Evolutionary conservation across 1,140 invertebrate genomes (phyloP).

Genomic region (Brachionus rubens): DNA sequence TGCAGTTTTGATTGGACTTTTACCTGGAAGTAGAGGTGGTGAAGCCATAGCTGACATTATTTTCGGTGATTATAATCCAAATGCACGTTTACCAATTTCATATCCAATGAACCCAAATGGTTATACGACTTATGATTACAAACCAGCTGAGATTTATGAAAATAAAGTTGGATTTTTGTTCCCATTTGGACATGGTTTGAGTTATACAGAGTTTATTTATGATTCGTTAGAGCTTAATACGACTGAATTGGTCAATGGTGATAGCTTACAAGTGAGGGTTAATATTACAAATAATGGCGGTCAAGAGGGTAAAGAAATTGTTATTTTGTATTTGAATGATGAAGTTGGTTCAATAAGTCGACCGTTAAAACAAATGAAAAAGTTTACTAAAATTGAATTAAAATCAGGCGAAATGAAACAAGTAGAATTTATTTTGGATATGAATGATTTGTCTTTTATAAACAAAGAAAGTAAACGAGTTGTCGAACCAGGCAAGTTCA

Average conservation of each 20-base stretch:
- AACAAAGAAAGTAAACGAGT: neutral
- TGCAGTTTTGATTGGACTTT: neutral
- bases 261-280: neutral
- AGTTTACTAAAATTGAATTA: neutral
- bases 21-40: conserved; percentile 11
- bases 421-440: neutral
- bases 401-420: neutral
- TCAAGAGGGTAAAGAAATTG: neutral
- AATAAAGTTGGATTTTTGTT: neutral
- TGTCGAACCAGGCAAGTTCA: neutral
- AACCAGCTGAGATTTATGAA: neutral
- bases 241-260: neutral
- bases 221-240: neutral
- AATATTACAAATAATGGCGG: neutral
- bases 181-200: conserved; percentile 20
- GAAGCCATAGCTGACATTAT: neutral
- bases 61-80: conserved; percentile 19
- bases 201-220: conserved; percentile 18
- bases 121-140: conserved; percentile 8
- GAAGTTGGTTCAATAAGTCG: neutral
- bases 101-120: neutral
- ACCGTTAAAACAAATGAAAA: conserved; percentile 24
- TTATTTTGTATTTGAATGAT: neutral
- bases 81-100: neutral
- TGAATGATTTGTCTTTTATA: conserved; percentile 2